Evolutionary conservation across 2,888 invertebrate genomes (phyloP).

Genomic region (Ferrisia virgata): DNA sequence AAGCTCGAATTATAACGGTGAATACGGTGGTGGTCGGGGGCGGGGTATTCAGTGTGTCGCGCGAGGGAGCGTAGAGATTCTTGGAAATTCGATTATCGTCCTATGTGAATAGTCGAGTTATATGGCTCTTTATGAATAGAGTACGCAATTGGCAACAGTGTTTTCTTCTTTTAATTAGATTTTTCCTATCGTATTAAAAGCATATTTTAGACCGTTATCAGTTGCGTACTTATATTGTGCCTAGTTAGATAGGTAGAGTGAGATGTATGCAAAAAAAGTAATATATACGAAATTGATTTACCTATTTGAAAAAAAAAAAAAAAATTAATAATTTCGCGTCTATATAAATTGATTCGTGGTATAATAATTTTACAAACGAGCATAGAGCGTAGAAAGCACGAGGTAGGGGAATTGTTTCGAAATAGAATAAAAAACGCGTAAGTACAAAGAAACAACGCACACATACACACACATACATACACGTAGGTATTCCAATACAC

Average conservation of each 20-base stretch:
- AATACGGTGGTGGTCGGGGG: neutral
- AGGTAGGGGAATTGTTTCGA: neutral
- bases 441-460: too few relatives aligned
- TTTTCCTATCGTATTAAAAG: neutral
- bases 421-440: neutral
- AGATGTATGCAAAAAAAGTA: neutral
- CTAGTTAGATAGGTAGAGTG: too few relatives aligned
- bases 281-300: neutral
- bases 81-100: slow-evolving; percentile 25
- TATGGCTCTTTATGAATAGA: neutral
- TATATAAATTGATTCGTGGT: too few relatives aligned
- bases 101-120: neutral
- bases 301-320: too few relatives aligned
- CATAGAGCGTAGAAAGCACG: too few relatives aligned
- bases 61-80: neutral
- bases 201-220: neutral
- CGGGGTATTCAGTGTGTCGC: too few relatives aligned
- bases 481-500: neutral
- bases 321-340: too few relatives aligned
- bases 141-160: neutral
- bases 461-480: neutral
- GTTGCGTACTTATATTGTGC: too few relatives aligned
- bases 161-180: neutral
- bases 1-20: slow-evolving; percentile 18
- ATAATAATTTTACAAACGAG: too few relatives aligned